Conservation (phyloP, 2,797 vertebrate species). For the Dicrostonyx torquatus region DNA sequence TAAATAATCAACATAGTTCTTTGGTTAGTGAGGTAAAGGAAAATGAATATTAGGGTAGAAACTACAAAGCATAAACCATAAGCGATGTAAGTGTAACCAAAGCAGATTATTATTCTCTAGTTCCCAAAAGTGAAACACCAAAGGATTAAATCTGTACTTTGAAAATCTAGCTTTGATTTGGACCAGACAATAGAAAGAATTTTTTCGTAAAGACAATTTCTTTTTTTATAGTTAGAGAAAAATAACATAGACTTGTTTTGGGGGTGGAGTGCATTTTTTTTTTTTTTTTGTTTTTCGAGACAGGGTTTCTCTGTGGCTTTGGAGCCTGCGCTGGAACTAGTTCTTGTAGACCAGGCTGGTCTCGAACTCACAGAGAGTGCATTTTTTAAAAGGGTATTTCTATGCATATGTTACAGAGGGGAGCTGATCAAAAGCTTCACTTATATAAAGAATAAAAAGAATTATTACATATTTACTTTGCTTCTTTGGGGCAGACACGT, state of each 20-base stretch:
- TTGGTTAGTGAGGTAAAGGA: not conserved
- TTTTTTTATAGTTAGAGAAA: not conserved
- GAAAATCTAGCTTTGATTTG: not conserved
- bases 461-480: not conserved
- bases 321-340: too few relatives aligned
- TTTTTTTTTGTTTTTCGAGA: too few relatives aligned
- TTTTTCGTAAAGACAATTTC: not conserved
- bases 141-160: not conserved
- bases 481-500: not conserved
- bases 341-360: too few relatives aligned
- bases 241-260: not conserved
- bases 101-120: not conserved
- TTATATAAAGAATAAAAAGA: not conserved
- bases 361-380: too few relatives aligned
- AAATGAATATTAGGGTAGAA: not conserved
- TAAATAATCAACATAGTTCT: not conserved
- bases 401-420: not conserved
- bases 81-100: not conserved
- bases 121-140: not conserved
- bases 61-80: not conserved
- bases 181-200: not conserved
- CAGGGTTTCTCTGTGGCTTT: too few relatives aligned
- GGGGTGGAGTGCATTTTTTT: accelerated
- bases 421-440: not conserved
- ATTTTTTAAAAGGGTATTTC: not conserved